Evolutionary conservation across 2,113 vertebrate genomes (phyloP), one percentile per base, ranked within the genome.

Genomic region (Lucifuga dentata): DNA sequence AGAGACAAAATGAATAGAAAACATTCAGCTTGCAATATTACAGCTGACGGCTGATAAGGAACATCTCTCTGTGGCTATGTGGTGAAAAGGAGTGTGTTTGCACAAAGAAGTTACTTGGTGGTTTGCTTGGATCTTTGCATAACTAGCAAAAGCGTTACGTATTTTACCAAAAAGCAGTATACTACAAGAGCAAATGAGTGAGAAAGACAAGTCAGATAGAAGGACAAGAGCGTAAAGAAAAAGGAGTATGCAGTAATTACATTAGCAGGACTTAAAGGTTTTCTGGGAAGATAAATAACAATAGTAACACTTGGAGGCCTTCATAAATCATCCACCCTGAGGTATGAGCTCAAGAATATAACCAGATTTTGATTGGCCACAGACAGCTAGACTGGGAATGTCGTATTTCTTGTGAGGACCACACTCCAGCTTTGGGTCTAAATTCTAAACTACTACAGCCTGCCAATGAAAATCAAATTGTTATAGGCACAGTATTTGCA

Each of bases 401-500:
- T 20, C 11, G 26, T 57, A 67, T 82, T 79, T 75, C 48, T 61
- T 8, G 17, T 60, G 59, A 70, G 52, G 17, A 1, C 29, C 43
- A 61, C 43, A 35, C 23, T 16, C n/a, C 36, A 53, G 40, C 10
- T 58, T 57, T 40, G 65, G 51, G 60, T 64, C 23, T 16, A 19
- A 32, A 26, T 26, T 16, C 55, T 39, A 11, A 74, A 29, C 16
- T 29, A 7, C 26, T 29, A 7, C n/a, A 12, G 24, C 6, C 43
- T 64, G 46, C 59, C 67, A 78, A 56, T 40, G 19, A 61, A 66
- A 76, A 68, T 51, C 38, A 16, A 21, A 68, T 53, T 67, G 41
- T 38, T 60, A n/a, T n/a, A 5, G 19, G 10, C 26, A 52, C 1
- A 45, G 16, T 39, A 43, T 57, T 64, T 68, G 12, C 24, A 38